phyloP scores from a whole-genome alignment of 2,113 vertebrate species.

The Garra rufa region DNA sequence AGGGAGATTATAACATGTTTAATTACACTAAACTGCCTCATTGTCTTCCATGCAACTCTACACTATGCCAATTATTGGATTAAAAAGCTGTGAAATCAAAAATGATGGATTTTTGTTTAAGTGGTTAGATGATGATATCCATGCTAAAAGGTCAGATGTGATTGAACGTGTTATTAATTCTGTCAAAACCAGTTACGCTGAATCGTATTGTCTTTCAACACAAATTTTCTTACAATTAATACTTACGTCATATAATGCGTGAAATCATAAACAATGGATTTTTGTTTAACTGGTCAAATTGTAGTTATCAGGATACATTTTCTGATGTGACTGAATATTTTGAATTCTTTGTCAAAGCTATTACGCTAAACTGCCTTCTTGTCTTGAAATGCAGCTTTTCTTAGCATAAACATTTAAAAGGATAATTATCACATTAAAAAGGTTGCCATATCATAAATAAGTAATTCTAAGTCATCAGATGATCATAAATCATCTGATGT shows the following conservation, averaged over 20 bases:
- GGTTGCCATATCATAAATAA: too few relatives aligned
- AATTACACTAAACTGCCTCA: background rate
- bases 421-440: too few relatives aligned
- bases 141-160: background rate
- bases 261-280: background rate
- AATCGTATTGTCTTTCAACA: background rate
- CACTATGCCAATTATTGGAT: background rate
- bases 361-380: too few relatives aligned
- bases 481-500: too few relatives aligned
- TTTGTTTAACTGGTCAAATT: background rate
- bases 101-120: background rate
- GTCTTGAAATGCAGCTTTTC: too few relatives aligned
- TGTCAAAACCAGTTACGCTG: background rate
- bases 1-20: constrained; percentile 1
- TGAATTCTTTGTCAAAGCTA: too few relatives aligned
- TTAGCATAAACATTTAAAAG: too few relatives aligned
- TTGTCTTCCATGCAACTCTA: background rate
- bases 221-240: background rate
- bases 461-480: too few relatives aligned
- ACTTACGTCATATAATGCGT: background rate
- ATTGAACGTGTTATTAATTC: background rate
- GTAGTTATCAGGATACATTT: background rate
- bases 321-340: background rate
- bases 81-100: background rate
- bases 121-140: background rate